phyloP scores from a whole-genome alignment of 2,797 vertebrate genomes.

The Gephyroberyx darwinii region DNA sequence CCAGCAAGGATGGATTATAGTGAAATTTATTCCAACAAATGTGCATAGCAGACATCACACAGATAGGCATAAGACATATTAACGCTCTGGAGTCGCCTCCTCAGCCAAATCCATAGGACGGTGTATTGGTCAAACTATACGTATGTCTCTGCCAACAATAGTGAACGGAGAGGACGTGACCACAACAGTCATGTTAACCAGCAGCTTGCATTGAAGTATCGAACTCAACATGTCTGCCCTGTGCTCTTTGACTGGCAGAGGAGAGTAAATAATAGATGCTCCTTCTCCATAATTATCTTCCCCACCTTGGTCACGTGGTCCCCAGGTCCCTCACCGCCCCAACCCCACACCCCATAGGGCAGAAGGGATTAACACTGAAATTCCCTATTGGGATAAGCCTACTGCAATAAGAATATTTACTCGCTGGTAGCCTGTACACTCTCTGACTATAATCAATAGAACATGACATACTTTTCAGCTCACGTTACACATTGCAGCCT shows the following conservation, averaged over 20 bases:
- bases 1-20: constrained; percentile 36
- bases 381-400: constrained; percentile 52
- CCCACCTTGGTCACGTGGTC: constrained; percentile 65
- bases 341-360: constrained; percentile 50
- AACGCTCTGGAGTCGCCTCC: neutral
- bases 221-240: constrained; percentile 52
- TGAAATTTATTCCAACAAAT: constrained; percentile 40
- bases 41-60: constrained; percentile 33
- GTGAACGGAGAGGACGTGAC: neutral
- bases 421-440: constrained; percentile 44
- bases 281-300: constrained; percentile 67
- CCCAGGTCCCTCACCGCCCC: constrained; percentile 49
- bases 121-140: constrained; percentile 3
- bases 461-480: constrained; percentile 61
- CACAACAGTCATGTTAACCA: constrained; percentile 23
- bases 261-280: constrained; percentile 78
- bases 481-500: constrained; percentile 52
- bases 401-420: constrained; percentile 56
- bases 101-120: neutral
- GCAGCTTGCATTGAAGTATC: constrained; percentile 51
- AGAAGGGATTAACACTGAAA: constrained; percentile 61
- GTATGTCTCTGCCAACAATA: neutral
- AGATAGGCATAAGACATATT: neutral
- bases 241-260: constrained; percentile 62
- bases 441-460: constrained; percentile 58